Base-by-base conservation (phyloP, 2,113 vertebrate species). In the Connochaetes taurinus region DNA sequence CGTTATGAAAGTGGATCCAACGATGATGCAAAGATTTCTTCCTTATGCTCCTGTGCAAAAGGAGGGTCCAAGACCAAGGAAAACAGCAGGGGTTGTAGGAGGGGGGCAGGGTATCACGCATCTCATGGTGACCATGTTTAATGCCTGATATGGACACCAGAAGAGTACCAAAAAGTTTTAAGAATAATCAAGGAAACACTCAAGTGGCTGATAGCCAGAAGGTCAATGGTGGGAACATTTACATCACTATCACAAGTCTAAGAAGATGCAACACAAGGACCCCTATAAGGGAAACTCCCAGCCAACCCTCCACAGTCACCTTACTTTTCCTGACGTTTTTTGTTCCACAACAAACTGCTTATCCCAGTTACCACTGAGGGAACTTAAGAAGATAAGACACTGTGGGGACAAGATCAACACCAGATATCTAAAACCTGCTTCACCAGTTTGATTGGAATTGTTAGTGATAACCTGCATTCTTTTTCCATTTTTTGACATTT, bases 401-500 rank as follows among this genome's bases (percentile, higher is more conserved):
- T 19, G 45, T 45, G 27, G 47, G 16, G 25, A 58, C 55, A 31
- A 89, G 82, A 53, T 60, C 25, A 5, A 29, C 6, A 52, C 6
- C 14, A n/a, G 27, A 43, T 33, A 27, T 15, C 82, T 84, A 43
- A 71, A 90, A 67, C 36, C 25, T 55, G 58, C 33, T 76, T 60
- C n/a, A 43, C 17, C 81, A 55, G 60, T 60, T 60, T 58, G 25
- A 88, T 0, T 4, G 78, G 74, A 92, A 94, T 91, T 87, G 84
- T 81, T 14, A 53, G 40, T 27, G 64, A 58, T 27, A 94, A 21
- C 52, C 55, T 85, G 9, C 7, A 43, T n/a, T 76, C 36, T 85
- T 33, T 50, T 43, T 64, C 78, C 67, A 87, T 71, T 74, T 94
- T 43, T 31, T 40, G 57, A 47, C 23, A 83, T 50, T 67, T 94